Percentiles rank a stretch among this genome's conserved stretches.
Conservation (phyloP, 2,113 vertebrate species). For the Takifugu flavidus region DNA sequence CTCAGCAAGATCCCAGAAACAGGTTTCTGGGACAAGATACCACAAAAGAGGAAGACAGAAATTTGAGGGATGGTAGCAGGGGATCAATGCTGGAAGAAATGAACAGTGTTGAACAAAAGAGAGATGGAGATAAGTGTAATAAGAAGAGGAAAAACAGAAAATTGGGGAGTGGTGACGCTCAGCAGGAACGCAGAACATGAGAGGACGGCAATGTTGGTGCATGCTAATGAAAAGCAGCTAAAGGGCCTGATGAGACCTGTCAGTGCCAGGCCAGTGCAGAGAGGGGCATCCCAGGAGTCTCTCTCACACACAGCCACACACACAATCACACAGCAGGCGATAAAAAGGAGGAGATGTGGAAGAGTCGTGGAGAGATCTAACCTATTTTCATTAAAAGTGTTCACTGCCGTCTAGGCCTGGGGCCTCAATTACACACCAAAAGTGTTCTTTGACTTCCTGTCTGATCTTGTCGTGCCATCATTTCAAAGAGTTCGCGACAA, state of each 20-base stretch:
- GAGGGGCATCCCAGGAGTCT: slow-evolving; percentile 41
- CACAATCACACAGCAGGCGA: slow-evolving; percentile 16
- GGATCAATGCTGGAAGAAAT: slow-evolving; percentile 12
- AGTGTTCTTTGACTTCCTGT: slow-evolving; percentile 22
- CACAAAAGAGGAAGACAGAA: slow-evolving; percentile 34
- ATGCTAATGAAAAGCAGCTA: slow-evolving; percentile 63
- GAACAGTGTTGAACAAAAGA: slow-evolving; percentile 16
- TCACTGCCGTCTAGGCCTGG: slow-evolving; percentile 24
- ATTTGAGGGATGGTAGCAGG: slow-evolving; percentile 17
- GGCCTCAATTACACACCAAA: slow-evolving; percentile 32
- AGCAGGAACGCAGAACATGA: slow-evolving; percentile 18
- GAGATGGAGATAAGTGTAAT: slow-evolving; percentile 7
- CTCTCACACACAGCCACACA: slow-evolving; percentile 23
- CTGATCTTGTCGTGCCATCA: slow-evolving; percentile 32
- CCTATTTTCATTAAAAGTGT: slow-evolving; percentile 57
- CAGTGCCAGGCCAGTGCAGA: slow-evolving; percentile 20
- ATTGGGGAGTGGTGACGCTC: slow-evolving; percentile 43
- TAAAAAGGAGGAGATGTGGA: slow-evolving; percentile 31
- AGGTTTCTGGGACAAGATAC: slow-evolving; percentile 51
- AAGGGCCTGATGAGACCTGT: slow-evolving; percentile 41
- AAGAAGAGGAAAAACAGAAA: slow-evolving; percentile 2
- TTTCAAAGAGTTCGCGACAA: slow-evolving; percentile 38
- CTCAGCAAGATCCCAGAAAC: slow-evolving; percentile 33
- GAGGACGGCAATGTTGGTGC: slow-evolving; percentile 14
- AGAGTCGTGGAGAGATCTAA: slow-evolving; percentile 48